A percentile compares a stretch with the other conserved stretches of the same genome.
These are phyloP conservation scores for Colletes collaris DNA, from an alignment of 2,888 invertebrate species.

Conservation along the genomic window DNA sequence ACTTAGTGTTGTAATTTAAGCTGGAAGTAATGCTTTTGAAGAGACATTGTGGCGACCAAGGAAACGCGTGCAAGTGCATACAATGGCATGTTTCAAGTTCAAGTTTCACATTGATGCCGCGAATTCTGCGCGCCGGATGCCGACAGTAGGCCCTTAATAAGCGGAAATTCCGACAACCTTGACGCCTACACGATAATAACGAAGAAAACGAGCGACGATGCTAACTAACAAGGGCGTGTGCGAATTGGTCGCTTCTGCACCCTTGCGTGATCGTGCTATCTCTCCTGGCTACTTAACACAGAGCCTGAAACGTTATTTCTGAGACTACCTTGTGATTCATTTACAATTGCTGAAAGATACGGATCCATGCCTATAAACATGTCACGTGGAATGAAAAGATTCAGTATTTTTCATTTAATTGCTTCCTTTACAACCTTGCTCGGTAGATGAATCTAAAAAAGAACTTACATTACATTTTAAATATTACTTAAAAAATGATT, in stretches of 20 bases:
- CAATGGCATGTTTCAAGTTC: constrained; percentile 56
- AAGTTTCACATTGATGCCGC: constrained; percentile 58
- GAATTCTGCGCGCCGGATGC: constrained; percentile 60
- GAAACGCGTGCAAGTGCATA: neutral
- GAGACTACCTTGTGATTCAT: neutral
- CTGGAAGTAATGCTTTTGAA: neutral
- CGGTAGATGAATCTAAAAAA: too few species aligned
- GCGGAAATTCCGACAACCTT: constrained; percentile 65
- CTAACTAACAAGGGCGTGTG: constrained; percentile 48
- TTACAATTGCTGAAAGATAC: neutral
- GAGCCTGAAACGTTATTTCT: neutral
- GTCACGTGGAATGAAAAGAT: too few species aligned
- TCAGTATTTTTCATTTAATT: too few species aligned
- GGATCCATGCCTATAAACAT: neutral
- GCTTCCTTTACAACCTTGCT: too few species aligned
- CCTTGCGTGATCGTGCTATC: constrained; percentile 6
- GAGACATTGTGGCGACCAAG: neutral
- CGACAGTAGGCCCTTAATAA: constrained; percentile 61
- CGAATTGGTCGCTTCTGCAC: constrained; percentile 11
- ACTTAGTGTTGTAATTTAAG: too few species aligned
- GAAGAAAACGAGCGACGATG: constrained; percentile 44
- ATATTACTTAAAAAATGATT: too few species aligned
- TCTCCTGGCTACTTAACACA: neutral
- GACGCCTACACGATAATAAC: constrained; percentile 53
- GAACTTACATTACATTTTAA: too few species aligned